A percentile compares a stretch with the other conserved stretches of the same genome.
phyloP scores from a whole-genome alignment of 2,797 vertebrate species.

The Myotis myotis region DNA sequence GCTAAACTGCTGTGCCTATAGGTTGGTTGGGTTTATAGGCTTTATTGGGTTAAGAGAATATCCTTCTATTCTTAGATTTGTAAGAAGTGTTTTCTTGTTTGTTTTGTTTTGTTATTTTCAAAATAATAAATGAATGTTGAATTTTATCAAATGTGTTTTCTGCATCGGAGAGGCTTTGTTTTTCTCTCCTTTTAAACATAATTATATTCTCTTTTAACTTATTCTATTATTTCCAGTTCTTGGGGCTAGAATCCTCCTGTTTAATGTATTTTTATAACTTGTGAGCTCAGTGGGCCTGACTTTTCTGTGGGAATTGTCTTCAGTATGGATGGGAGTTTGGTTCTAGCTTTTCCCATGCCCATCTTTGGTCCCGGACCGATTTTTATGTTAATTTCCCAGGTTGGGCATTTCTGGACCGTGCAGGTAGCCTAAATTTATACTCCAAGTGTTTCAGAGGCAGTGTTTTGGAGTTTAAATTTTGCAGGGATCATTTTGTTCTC shows the following conservation, averaged over 20 bases:
- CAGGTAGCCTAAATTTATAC: not conserved
- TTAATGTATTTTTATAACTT: not conserved
- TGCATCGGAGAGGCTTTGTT: not conserved
- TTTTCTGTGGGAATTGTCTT: not conserved
- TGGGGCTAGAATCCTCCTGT: not conserved
- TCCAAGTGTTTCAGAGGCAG: not conserved
- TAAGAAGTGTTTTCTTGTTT: not conserved
- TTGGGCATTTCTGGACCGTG: not conserved
- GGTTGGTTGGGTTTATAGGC: not conserved
- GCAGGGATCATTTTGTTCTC: not conserved
- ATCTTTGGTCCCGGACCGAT: not conserved
- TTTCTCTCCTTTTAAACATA: not conserved
- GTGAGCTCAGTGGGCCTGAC: not conserved
- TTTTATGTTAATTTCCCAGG: constrained; percentile 1
- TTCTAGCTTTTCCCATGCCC: not conserved
- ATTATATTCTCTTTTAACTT: not conserved
- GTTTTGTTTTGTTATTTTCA: constrained; percentile 7
- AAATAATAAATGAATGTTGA: not conserved
- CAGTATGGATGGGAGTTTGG: not conserved
- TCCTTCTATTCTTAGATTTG: not conserved
- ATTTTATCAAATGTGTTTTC: constrained; percentile 34
- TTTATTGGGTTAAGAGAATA: constrained; percentile 22
- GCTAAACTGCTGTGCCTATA: no score
- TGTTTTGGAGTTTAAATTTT: not conserved
- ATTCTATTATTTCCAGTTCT: not conserved